Evolutionary conservation across 1,140 invertebrate genomes (phyloP).

Genomic region (Philopotamus ludificatus): DNA sequence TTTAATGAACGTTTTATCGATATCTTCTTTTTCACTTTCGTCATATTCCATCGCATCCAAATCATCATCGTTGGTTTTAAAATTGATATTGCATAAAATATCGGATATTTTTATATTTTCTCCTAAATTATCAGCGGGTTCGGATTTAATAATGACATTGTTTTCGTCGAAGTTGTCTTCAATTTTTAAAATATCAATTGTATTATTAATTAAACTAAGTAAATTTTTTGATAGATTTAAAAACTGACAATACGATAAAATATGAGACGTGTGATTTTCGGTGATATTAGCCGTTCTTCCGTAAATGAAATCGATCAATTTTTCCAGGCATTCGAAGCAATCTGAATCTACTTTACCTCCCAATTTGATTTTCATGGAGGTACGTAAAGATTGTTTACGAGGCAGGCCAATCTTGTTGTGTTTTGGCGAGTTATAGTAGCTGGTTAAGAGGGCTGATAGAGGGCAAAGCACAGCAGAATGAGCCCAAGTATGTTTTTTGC

Average conservation of each 20-base stretch:
- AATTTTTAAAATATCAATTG: background rate
- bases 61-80: background rate
- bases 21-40: background rate
- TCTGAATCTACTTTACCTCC: slow-evolving; percentile 17
- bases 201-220: background rate
- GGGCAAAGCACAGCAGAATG: slow-evolving; percentile 25
- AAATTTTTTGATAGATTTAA: slow-evolving; percentile 1
- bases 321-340: slow-evolving; percentile 28
- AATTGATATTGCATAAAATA: background rate
- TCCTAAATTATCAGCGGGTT: background rate
- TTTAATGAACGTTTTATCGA: background rate
- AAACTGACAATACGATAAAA: background rate
- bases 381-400: background rate
- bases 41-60: no score
- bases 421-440: slow-evolving; percentile 4
- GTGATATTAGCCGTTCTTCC: slow-evolving; percentile 24
- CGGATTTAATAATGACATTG: slow-evolving; percentile 9
- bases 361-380: slow-evolving; percentile 12
- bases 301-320: slow-evolving; percentile 33
- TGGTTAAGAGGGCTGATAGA: slow-evolving; percentile 12
- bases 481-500: slow-evolving; percentile 6
- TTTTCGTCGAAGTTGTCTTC: background rate
- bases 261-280: slow-evolving; percentile 12
- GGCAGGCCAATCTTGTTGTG: background rate
- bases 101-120: background rate